phyloP scores from a whole-genome alignment of 2,888 invertebrate genomes.

The Oxytorus armatus region DNA sequence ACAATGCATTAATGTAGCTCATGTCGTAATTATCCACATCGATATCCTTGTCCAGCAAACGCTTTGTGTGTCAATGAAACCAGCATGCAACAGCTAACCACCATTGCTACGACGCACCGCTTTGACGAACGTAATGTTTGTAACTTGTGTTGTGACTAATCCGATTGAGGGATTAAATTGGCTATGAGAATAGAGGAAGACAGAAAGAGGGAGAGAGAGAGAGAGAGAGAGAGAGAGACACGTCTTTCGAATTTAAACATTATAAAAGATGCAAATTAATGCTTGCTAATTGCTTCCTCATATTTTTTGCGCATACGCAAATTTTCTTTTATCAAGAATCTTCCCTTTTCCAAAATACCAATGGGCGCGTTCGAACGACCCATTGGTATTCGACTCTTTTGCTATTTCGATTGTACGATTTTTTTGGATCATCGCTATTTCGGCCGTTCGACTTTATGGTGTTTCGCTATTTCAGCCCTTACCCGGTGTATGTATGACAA shows the following conservation, averaged over 20 bases:
- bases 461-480: too few relatives aligned
- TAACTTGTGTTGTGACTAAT: conserved; percentile 42
- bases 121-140: conserved; percentile 72
- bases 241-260: too few relatives aligned
- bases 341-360: too few relatives aligned
- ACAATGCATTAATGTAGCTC: not conserved
- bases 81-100: conserved; percentile 65
- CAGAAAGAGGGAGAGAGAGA: not conserved
- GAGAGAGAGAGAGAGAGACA: conserved; percentile 1
- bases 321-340: too few relatives aligned
- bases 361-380: too few relatives aligned
- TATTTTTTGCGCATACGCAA: too few relatives aligned
- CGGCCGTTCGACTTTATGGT: too few relatives aligned
- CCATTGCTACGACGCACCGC: conserved; percentile 70
- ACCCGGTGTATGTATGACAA: not conserved
- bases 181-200: not conserved
- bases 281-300: too few relatives aligned
- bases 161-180: not conserved
- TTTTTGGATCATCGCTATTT: too few relatives aligned
- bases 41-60: not conserved
- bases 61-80: conserved; percentile 15
- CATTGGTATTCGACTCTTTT: too few relatives aligned
- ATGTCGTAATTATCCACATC: not conserved
- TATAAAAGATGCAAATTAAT: too few relatives aligned
- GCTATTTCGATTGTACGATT: too few relatives aligned